These are phyloP conservation scores for Drosophila punjabiensis DNA, from an alignment of 1,140 invertebrate genomes.

Conservation along the genomic window DNA sequence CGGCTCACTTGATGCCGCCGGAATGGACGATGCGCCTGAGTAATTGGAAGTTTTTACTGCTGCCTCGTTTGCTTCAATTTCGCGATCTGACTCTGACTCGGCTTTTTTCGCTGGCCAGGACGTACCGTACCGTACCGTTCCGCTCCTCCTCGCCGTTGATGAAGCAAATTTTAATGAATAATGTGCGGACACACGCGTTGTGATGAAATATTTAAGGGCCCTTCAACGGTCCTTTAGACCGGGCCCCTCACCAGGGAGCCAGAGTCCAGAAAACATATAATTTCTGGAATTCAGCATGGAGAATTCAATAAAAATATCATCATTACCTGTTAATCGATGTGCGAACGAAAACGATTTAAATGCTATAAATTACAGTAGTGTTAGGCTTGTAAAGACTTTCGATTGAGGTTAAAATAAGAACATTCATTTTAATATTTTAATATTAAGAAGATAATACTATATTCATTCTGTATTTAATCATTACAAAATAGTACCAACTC, in stretches of 20 bases:
- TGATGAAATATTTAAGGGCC: slow-evolving; percentile 70
- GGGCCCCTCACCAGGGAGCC: background rate
- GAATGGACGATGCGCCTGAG: slow-evolving; percentile 61
- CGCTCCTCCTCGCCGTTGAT: slow-evolving; percentile 46
- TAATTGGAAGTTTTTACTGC: slow-evolving; percentile 83
- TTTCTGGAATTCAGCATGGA: background rate
- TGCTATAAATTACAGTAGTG: background rate
- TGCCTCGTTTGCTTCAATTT: slow-evolving; percentile 79
- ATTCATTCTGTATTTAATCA: background rate
- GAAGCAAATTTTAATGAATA: slow-evolving; percentile 82
- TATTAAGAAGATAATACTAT: no score
- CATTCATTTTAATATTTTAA: background rate
- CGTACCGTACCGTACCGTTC: background rate
- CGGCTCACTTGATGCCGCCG: slow-evolving; percentile 19
- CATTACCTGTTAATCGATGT: slow-evolving; percentile 13
- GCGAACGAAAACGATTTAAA: background rate
- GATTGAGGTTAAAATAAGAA: background rate
- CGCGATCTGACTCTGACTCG: slow-evolving; percentile 46
- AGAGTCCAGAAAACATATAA: background rate
- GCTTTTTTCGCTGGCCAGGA: slow-evolving; percentile 7
- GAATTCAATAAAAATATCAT: slow-evolving; percentile 13
- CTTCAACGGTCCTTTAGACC: slow-evolving; percentile 39
- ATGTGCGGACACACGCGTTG: slow-evolving; percentile 78
- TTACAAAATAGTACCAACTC: background rate
- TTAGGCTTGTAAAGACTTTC: background rate